Evolutionary conservation across 2,888 invertebrate genomes (phyloP), one percentile per base, ranked within the genome.

Genomic region (Eubasilissa splendida): DNA sequence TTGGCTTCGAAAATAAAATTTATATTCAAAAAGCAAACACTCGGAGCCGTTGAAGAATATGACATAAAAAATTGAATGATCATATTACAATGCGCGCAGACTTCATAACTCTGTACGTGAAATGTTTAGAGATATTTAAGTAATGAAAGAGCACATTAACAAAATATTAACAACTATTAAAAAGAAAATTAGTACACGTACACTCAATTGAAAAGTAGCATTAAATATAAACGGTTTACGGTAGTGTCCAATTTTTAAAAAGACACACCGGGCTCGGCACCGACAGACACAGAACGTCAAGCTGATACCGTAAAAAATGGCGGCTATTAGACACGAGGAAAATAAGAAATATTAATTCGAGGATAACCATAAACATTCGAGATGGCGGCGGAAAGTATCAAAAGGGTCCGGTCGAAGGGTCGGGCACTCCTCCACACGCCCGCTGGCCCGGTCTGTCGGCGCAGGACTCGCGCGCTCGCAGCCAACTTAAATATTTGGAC

Each of bases 281-380:
- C 42, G 42, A 50, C 33, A 58, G 58, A 59, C 42, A 74, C 58
- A 74, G 58, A 74, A 42, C 74, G 58, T 33, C 33, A 58, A 58
- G 58, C 74, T 11, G 74, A 33, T 58, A n/a, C 10, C 74, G 31
- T 70, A 70, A 70, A 70, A 70, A 54, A 52, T n/a, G 59, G 73
- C 73, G 73, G 56, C 33, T 12, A 74, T 74, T 42, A 58, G 74
- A 74, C 14, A 33, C 54, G 14, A 56, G 54, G 71, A 14, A 10
- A 33, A 71, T 56, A 54, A 71, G 54, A n/a, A 54, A 54, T 56
- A 71, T 71, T 74, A 59, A 74, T 74, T 58, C 74, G 33, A 58
- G 42, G 56, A 74, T 74, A 74, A 59, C 58, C 56, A 74, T 74
- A 74, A 74, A 59, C 74, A 59, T 50, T 54, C 66, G 66, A 14